Evolutionary conservation across 2,888 invertebrate genomes (phyloP), one percentile per base, ranked within the genome.

Genomic region (Brassicogethes aeneus): DNA sequence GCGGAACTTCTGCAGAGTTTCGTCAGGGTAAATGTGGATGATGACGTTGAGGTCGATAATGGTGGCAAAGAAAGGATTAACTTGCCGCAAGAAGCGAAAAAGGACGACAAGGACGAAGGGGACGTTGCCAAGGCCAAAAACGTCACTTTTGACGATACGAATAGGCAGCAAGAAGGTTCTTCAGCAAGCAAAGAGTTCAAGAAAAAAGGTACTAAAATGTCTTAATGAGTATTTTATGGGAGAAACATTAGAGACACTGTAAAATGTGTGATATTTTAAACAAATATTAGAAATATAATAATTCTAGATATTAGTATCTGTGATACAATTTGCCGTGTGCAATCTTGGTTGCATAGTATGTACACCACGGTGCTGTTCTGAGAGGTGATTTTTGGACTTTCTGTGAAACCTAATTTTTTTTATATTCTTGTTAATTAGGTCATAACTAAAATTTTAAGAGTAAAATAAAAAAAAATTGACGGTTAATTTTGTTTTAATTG

Each of bases 1-100:
- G 81, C 57, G 79, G 87, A 88, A 60, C 76, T 87, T 53, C 64
- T 89, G 13, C 85, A 86, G 68, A 86, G 86, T 61, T 89, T 85
- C 61, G 81, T 85, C 12, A 73, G 86, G 37, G 77, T 84, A 13
- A 84, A 79, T 16, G 68, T 76, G 3, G 77, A 74, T 2, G 74
- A 75, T 16, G 73, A 74, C 3, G 76, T 75, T 36, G 45, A 43
- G 16, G 39, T 23, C 3, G 15, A 15, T 8, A 13, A n/a, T n/a
- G n/a, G n/a, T n/a, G n/a, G n/a, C n/a, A 32, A 13, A 13, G 14
- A 7, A 32, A 12, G 14, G 12, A 5, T 13, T 3, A 32, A 23
- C 16, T 38, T 29, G 37, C 47, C 36, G 29, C 5, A 32, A 13
- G 32, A 49, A 34, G 41, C 39, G 15, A 47, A 49, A 38, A 52